phyloP scores from a whole-genome alignment of 2,113 vertebrate genomes.

The Hippocampus mohnikei region DNA sequence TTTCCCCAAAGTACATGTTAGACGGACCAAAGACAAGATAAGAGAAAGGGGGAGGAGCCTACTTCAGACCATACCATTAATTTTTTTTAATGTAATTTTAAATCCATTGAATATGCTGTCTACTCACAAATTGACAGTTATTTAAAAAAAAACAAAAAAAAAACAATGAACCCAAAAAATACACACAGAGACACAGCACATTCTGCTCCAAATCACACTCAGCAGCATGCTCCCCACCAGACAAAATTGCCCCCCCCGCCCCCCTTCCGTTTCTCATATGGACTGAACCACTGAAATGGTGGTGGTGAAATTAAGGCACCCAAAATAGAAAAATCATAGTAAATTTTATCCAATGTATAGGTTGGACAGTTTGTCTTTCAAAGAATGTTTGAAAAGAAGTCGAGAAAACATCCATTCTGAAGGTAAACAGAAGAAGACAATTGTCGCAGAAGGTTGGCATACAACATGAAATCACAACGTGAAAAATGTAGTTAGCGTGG shows the following conservation, averaged over 20 bases:
- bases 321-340: not conserved
- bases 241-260: not conserved
- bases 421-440: not conserved
- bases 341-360: not conserved
- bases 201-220: slow-evolving; percentile 39
- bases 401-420: slow-evolving; percentile 5
- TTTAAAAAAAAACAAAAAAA: not conserved
- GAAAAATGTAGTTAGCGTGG: not conserved
- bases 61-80: slow-evolving; percentile 17
- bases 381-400: not conserved
- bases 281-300: slow-evolving; percentile 48
- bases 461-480: not conserved
- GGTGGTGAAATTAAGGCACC: slow-evolving; percentile 28
- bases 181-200: slow-evolving; percentile 12
- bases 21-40: not conserved
- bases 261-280: slow-evolving; percentile 33
- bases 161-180: not conserved
- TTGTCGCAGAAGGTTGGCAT: not conserved
- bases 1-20: not conserved
- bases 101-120: not conserved
- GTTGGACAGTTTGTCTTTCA: not conserved
- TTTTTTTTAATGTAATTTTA: not conserved
- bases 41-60: slow-evolving; percentile 19
- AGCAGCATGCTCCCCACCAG: slow-evolving; percentile 29
- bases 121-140: too few species aligned